phyloP scores from a whole-genome alignment of 2,113 vertebrate species.

The Elanus axillaris region DNA sequence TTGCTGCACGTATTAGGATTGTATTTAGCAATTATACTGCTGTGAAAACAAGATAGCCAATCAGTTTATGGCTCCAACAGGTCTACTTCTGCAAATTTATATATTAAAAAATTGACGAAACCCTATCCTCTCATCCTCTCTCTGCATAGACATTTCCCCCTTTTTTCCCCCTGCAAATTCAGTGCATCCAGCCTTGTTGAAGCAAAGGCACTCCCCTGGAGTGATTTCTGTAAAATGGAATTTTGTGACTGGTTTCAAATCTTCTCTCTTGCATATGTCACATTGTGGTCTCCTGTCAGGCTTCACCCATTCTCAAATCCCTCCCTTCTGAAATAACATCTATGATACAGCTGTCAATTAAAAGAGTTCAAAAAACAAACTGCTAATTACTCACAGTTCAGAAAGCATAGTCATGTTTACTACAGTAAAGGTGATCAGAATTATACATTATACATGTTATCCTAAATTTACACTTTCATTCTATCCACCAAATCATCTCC shows the following conservation, averaged over 20 bases:
- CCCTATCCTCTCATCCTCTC: not conserved
- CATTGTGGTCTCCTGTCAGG: not conserved
- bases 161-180: not conserved
- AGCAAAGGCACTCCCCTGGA: not conserved
- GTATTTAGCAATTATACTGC: not conserved
- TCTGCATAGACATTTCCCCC: not conserved
- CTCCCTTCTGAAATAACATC: not conserved
- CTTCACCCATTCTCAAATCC: not conserved
- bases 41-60: not conserved
- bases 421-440: not conserved
- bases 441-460: not conserved
- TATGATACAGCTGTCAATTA: not conserved
- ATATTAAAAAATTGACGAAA: not conserved
- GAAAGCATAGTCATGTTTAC: not conserved
- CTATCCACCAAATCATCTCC: not conserved
- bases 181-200: not conserved
- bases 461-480: not conserved
- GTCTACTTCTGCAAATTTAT: not conserved
- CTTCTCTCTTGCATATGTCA: not conserved
- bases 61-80: not conserved
- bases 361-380: not conserved
- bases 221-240: not conserved
- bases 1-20: not conserved
- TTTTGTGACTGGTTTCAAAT: not conserved
- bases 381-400: not conserved